phyloP scores from a whole-genome alignment of 2,888 invertebrate species.

The Biston betularia region DNA sequence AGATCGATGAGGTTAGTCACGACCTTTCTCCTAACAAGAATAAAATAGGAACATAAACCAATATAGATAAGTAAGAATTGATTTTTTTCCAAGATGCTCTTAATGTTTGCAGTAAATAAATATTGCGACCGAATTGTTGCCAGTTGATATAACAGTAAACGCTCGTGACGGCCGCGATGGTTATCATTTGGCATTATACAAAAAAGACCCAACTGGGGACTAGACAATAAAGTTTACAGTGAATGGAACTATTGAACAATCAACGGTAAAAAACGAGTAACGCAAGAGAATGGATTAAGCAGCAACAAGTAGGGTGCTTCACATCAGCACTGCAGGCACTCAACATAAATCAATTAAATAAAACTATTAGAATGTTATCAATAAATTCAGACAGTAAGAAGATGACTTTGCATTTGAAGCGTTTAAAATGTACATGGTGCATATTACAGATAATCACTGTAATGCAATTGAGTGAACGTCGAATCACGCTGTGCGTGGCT shows the following conservation, averaged over 20 bases:
- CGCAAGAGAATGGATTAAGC: constrained; percentile 56
- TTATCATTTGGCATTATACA: constrained; percentile 64
- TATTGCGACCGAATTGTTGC: constrained; percentile 63
- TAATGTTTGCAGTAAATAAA: constrained; percentile 60
- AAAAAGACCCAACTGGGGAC: constrained; percentile 64
- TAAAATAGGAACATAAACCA: constrained; percentile 61
- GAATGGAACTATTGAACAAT: constrained; percentile 64
- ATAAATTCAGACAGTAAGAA: background rate
- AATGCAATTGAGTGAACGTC: constrained; percentile 60
- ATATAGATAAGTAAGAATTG: constrained; percentile 64
- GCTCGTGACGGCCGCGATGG: constrained; percentile 69
- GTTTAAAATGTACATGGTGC: constrained; percentile 47
- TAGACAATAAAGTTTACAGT: constrained; percentile 62
- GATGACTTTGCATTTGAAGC: constrained; percentile 17
- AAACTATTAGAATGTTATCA: constrained; percentile 23
- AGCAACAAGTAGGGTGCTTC: constrained; percentile 47
- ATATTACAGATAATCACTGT: constrained; percentile 55
- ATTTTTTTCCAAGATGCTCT: constrained; percentile 57
- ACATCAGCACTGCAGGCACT: constrained; percentile 18
- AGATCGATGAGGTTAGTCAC: constrained; percentile 58
- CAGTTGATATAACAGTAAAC: constrained; percentile 70
- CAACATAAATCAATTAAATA: constrained; percentile 5
- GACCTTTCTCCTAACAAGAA: constrained; percentile 54
- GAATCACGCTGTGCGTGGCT: constrained; percentile 54
- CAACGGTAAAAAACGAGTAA: constrained; percentile 65